These are phyloP conservation scores for Leiothrix lutea DNA, from an alignment of 2,113 vertebrate genomes.

Conservation along the genomic window DNA sequence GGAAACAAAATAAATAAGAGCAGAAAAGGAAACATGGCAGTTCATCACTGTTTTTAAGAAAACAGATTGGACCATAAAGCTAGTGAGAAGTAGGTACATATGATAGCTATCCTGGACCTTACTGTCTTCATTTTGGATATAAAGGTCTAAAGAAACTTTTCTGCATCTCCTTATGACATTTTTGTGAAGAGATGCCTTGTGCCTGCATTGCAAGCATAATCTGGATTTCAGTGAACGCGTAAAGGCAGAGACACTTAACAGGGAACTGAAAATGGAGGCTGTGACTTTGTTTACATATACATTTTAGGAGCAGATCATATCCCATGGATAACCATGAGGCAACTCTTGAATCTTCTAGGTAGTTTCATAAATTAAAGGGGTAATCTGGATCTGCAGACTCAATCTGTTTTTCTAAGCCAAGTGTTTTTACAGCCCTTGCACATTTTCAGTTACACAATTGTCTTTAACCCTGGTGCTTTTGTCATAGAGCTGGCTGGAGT, in stretches of 20 bases:
- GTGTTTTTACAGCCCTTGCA: not conserved
- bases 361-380: not conserved
- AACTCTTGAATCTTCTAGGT: not conserved
- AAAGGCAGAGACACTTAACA: not conserved
- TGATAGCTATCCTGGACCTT: not conserved
- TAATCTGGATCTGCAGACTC: not conserved
- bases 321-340: not conserved
- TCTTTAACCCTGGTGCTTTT: not conserved
- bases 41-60: not conserved
- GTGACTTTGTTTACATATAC: not conserved
- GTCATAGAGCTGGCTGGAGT: rapidly evolving
- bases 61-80: not conserved
- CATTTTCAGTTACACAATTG: not conserved
- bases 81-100: not conserved
- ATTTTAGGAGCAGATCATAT: not conserved
- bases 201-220: not conserved
- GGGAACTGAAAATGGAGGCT: not conserved
- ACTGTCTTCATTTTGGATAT: not conserved
- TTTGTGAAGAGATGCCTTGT: rapidly evolving
- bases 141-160: not conserved
- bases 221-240: not conserved
- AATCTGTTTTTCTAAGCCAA: not conserved
- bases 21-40: not conserved
- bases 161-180: not conserved
- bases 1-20: not conserved